phyloP scores from a whole-genome alignment of 2,113 vertebrate genomes.

The Lasiurus borealis region DNA sequence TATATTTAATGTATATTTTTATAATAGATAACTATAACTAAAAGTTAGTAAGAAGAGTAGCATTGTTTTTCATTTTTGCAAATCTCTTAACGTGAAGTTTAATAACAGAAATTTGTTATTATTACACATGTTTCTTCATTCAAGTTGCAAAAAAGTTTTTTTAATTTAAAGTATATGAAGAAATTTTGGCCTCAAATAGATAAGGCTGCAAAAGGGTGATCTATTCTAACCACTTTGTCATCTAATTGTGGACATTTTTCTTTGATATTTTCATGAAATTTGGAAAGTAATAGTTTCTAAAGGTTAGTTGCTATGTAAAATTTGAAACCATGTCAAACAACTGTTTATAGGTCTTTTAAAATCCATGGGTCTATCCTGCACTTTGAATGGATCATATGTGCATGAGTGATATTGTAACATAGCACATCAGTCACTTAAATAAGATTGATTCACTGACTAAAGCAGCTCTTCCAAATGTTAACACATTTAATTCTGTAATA shows the following conservation, averaged over 20 bases:
- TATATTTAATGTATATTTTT: neutral
- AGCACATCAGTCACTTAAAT: neutral
- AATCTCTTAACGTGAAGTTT: neutral
- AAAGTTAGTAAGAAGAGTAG: neutral
- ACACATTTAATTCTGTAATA: neutral
- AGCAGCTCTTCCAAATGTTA: neutral
- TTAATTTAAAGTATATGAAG: neutral
- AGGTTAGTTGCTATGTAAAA: neutral
- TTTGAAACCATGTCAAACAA: neutral
- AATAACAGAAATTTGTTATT: neutral
- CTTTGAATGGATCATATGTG: neutral
- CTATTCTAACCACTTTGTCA: neutral
- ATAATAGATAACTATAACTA: neutral
- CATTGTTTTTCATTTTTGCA: conserved; percentile 21
- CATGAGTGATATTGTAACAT: neutral
- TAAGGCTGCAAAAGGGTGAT: neutral
- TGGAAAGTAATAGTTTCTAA: neutral
- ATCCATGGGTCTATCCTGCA: neutral
- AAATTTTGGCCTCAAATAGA: neutral
- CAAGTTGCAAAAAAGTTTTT: neutral
- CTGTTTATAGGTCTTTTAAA: neutral
- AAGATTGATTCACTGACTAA: neutral
- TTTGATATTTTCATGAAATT: neutral
- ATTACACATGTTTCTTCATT: neutral
- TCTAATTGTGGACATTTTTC: neutral